Percentiles rank a stretch among this genome's conserved stretches.
These are phyloP conservation scores for Callaeas wilsoni DNA, from an alignment of 2,113 vertebrate species.

Conservation along the genomic window DNA sequence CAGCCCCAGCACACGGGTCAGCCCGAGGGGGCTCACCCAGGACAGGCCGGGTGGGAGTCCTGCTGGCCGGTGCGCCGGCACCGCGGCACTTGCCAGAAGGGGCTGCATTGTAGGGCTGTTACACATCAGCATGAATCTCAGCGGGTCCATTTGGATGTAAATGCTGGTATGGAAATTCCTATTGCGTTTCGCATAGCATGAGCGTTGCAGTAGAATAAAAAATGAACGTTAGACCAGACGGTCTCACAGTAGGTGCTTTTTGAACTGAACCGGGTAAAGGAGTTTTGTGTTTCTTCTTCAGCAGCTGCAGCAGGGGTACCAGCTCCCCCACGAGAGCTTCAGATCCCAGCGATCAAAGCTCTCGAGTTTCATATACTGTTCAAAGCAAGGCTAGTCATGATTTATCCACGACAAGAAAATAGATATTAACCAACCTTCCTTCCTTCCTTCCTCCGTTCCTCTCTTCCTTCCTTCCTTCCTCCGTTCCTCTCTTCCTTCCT, in stretches of 20 bases:
- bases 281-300: conserved; percentile 42
- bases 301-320: conserved; percentile 17
- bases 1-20: neutral
- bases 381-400: neutral
- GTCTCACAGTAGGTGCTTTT: conserved; percentile 45
- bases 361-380: conserved; percentile 16
- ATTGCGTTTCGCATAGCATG: conserved; percentile 8
- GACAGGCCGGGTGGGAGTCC: neutral
- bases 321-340: conserved; percentile 35
- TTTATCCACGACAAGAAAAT: neutral
- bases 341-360: conserved; percentile 33
- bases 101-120: neutral
- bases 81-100: neutral
- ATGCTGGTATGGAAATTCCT: conserved; percentile 45
- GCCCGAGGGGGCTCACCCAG: neutral
- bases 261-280: conserved; percentile 1
- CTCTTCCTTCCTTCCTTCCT: neutral
- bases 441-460: neutral
- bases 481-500: neutral
- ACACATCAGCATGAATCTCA: neutral
- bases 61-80: neutral
- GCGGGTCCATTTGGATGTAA: conserved; percentile 42
- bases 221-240: conserved; percentile 43
- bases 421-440: neutral
- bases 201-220: conserved; percentile 34